Conservation (phyloP, 2,113 vertebrate genomes). For the Shinisaurus crocodilurus region DNA sequence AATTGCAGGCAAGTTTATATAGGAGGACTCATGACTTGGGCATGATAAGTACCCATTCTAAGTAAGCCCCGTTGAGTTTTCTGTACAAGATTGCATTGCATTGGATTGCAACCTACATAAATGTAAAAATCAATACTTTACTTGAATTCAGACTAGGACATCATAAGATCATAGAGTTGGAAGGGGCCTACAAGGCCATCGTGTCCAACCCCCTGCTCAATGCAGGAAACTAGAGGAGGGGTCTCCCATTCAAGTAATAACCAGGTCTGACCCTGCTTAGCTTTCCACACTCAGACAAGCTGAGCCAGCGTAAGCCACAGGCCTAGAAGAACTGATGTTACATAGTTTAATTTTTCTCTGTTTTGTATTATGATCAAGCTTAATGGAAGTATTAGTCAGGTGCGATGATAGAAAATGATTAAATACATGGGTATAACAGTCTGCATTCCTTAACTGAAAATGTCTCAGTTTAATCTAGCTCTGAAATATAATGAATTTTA, state of each 20-base stretch:
- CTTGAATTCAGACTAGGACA: background rate
- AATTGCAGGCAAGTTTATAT: background rate
- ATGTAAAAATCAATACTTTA: background rate
- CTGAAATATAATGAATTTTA: background rate
- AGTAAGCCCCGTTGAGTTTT: background rate
- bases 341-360: background rate
- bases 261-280: no score
- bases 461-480: conserved; percentile 19
- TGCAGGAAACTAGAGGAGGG: no score
- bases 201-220: no score
- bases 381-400: conserved; percentile 7
- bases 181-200: no score
- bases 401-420: conserved; percentile 33
- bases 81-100: background rate
- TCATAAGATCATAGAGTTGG: no score
- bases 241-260: no score
- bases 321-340: background rate
- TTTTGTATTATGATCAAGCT: conserved; percentile 14
- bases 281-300: no score
- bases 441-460: conserved; percentile 17
- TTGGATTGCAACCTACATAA: background rate
- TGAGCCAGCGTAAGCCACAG: no score
- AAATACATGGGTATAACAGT: conserved; percentile 44
- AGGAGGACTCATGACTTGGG: background rate
- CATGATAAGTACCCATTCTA: background rate